Evolutionary conservation across 2,888 invertebrate genomes (phyloP).

Genomic region (Rhagium mordax): DNA sequence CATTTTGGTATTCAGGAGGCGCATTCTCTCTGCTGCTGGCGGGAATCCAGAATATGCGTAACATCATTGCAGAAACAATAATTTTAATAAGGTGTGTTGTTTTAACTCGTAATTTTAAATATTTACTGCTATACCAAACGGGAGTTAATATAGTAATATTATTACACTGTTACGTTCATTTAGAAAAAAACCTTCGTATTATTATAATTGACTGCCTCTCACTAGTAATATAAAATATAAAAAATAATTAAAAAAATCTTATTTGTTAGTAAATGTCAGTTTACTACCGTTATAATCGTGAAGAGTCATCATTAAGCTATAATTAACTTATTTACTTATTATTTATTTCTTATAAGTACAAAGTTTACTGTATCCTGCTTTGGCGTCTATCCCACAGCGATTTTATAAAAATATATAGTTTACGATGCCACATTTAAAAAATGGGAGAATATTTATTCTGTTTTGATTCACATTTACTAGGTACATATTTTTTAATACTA

Average conservation of each 20-base stretch:
- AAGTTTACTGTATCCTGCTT: background rate
- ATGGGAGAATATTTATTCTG: too few relatives aligned
- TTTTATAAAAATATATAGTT: background rate
- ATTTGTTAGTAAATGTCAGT: slow-evolving; percentile 32
- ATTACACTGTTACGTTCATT: slow-evolving; percentile 1
- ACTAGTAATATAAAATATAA: background rate
- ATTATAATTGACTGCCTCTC: slow-evolving; percentile 31
- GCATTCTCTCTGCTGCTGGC: too few relatives aligned
- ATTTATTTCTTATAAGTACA: slow-evolving; percentile 16
- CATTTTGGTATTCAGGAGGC: too few relatives aligned
- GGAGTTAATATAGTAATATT: background rate
- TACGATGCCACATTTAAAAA: background rate
- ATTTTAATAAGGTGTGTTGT: background rate
- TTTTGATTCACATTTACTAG: too few relatives aligned
- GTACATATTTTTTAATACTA: too few relatives aligned
- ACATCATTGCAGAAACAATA: too few relatives aligned
- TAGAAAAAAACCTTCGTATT: slow-evolving; percentile 25
- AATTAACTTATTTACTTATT: slow-evolving; percentile 25
- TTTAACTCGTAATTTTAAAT: background rate
- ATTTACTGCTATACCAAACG: background rate
- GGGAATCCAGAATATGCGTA: too few relatives aligned
- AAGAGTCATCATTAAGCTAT: slow-evolving; percentile 21
- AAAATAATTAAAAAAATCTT: slow-evolving; percentile 7
- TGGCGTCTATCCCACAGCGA: background rate
- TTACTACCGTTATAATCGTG: slow-evolving; percentile 34